Evolutionary conservation across 2,113 vertebrate species (phyloP), one percentile per base, ranked within the genome.

Genomic region (Pantherophis guttatus): DNA sequence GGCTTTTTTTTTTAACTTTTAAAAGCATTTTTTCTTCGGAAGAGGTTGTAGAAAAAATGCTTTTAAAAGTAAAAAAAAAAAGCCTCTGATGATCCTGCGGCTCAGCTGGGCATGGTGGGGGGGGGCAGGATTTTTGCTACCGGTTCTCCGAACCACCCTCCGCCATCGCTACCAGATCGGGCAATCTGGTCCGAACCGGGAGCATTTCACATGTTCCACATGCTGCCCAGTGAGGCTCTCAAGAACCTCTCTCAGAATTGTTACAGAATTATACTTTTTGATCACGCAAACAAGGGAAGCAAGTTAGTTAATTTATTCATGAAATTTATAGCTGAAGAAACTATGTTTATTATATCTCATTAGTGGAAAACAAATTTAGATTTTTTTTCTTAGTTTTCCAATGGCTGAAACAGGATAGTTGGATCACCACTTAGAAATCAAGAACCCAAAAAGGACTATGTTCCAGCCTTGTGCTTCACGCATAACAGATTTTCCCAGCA

Each of bases 401-500:
- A n/a, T 70, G 3, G 11, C 4, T 70, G 26, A 65, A 65, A 65
- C 24, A 13, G 24, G 24, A 62, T n/a, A 12, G 3, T 65, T 65
- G 26, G 62, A 11, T 65, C 26, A 70, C 11, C 62, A 70, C 29
- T 70, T 70, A 70, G 62, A 70, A n/a, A 29, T 70, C 29, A n/a
- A 65, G 62, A n/a, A 29, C 26, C 26, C 62, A 13, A n/a, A 70
- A 70, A 70, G 29, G 62, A n/a, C 4, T n/a, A n/a, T n/a, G 62
- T n/a, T 13, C 62, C 26, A 70, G 29, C 11, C 62, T 70, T 70
- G 91, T 65, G 19, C 6, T 58, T 39, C 91, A 17, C 87, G 94
- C 50, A 86, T 5, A 89, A 44, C 89, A 26, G 54, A 70, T 59
- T 90, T n/a, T 59, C 58, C 17, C 15, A 91, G 95, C 94, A 93